Base-by-base conservation (phyloP, 2,797 vertebrate species). In the Limnodromus scolopaceus region DNA sequence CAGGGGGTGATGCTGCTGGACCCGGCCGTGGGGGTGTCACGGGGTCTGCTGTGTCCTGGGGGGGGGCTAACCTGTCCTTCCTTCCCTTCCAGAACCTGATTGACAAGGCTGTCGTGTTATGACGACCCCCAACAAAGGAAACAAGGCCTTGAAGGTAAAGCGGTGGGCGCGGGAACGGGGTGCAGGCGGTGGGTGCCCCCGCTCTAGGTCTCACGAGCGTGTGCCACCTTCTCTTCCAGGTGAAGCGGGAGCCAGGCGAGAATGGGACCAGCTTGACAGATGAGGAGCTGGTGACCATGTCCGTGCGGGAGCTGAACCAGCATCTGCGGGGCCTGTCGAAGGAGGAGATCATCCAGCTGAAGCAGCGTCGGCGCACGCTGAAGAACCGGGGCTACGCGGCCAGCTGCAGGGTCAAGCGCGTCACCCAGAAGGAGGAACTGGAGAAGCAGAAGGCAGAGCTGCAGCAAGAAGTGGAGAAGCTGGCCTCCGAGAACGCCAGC, bases 261-360 rank as follows among this genome's bases (percentile, higher is more conserved):
- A 99, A 99, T 99, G 99, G 99, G 98, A 99, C 99, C 98, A 99
- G 99, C 98, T 97, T 99, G 98, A 99, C 99, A 2, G 99, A 99
- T 6, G 99, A 99, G 63, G 99, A 99, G 98, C 99, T 99, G 98
- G 99, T 99, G 98, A 99, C 99, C 97, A 99, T 99, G 99, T 99
- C 99, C 0, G 99, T 99, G 96, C 98, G 99, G 53, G 99, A 99
- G 98, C 98, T 99, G 97, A 99, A 99, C 98, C 99, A 99, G 98
- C 99, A 99, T 98, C 98, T 99, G 68, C 99, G 99, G 38, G 99
- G 99, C 93, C 98, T 99, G 92, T 98, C 99, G 2, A 99, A 99
- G 96, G 99, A 99, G 92, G 99, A 99, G 97, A 99, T 99, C 96
- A 98, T 99, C 75, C 99, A 99, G 98, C 98, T 99, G 95, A 99